Evolutionary conservation across 1,140 invertebrate genomes (phyloP).

Genomic region (Pectinophora gossypiella): DNA sequence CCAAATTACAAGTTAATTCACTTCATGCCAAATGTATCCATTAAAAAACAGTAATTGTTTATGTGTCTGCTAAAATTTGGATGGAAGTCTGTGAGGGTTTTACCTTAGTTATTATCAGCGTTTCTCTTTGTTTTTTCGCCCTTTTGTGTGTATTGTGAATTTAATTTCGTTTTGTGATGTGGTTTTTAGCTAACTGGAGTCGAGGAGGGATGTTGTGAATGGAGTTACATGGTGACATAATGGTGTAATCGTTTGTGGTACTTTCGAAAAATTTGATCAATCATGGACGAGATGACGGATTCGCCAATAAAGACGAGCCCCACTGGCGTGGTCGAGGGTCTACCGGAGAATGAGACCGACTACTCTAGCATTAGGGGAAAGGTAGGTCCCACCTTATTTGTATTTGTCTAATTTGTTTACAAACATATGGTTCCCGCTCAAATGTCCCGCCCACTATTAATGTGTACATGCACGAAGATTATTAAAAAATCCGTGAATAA

Average conservation of each 20-base stretch:
- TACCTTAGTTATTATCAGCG: neutral
- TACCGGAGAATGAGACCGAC: constrained; percentile 50
- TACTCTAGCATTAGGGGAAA: constrained; percentile 74
- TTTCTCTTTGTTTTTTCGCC: neutral
- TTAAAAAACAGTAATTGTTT: no score
- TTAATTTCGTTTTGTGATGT: neutral
- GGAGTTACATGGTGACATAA: constrained; percentile 48
- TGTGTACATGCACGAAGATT: no score
- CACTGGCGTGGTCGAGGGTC: constrained; percentile 34
- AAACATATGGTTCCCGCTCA: constrained; percentile 25
- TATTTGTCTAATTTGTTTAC: constrained; percentile 27
- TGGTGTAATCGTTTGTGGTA: constrained; percentile 37
- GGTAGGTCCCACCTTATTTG: constrained; percentile 25
- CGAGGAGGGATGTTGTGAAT: neutral
- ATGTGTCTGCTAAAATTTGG: neutral
- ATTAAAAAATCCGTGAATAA: no score
- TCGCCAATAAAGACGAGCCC: constrained; percentile 41
- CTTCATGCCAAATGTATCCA: no score
- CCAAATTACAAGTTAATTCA: no score
- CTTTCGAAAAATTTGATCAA: constrained; percentile 2
- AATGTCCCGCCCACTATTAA: neutral
- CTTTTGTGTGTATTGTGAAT: neutral
- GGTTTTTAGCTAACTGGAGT: neutral
- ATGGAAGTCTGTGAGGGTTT: neutral
- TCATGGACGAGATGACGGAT: constrained; percentile 49